These are phyloP conservation scores for Strix uralensis DNA, from an alignment of 2,113 vertebrate species.

Conservation along the genomic window DNA sequence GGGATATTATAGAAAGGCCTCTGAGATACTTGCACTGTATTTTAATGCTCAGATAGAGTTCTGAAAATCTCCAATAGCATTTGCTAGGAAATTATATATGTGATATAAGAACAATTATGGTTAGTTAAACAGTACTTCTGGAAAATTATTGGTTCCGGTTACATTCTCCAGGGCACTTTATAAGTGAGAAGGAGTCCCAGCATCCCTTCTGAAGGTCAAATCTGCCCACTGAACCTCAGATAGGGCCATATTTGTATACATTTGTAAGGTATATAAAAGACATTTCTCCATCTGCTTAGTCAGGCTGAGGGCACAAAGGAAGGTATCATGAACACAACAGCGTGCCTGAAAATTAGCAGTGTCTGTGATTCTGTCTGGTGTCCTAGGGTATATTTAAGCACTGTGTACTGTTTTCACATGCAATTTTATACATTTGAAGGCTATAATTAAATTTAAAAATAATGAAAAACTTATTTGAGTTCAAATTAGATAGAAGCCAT, in stretches of 20 bases:
- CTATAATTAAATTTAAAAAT: constrained; percentile 42
- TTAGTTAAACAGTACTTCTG: constrained; percentile 11
- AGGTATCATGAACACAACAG: background rate
- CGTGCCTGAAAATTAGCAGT: background rate
- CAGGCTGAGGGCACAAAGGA: background rate
- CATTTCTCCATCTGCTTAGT: background rate
- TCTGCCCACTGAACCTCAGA: background rate
- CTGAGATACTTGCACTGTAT: background rate
- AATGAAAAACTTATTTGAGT: constrained; percentile 47
- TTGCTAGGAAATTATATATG: constrained; percentile 7
- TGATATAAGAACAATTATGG: background rate
- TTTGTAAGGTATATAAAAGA: background rate
- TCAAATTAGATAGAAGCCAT: constrained; percentile 40
- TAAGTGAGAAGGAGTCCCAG: background rate
- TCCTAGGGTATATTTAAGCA: constrained; percentile 3
- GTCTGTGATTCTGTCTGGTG: background rate
- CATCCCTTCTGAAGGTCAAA: background rate
- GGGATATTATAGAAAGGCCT: background rate
- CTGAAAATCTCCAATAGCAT: background rate
- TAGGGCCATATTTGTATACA: background rate
- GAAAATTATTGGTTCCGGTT: constrained; percentile 21
- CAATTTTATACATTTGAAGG: constrained; percentile 20
- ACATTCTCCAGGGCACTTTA: background rate
- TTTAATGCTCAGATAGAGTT: background rate
- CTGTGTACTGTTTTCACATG: constrained; percentile 22